phyloP scores from a whole-genome alignment of 1,140 invertebrate genomes.

The Periplaneta americana region DNA sequence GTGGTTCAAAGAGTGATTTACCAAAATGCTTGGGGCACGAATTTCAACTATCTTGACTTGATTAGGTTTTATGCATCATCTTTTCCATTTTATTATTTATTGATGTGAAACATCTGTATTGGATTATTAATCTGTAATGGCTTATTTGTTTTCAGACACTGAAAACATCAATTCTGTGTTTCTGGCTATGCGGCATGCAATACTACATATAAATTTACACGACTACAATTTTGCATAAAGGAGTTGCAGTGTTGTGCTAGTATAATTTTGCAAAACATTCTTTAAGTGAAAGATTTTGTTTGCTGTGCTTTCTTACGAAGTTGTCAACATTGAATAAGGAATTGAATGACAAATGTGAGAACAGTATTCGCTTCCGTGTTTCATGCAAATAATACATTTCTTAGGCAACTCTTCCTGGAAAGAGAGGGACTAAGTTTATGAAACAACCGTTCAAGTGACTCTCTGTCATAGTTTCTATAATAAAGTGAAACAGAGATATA shows the following conservation, averaged over 20 bases:
- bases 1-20: no score
- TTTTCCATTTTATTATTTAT: no score
- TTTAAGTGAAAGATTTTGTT: background rate
- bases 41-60: no score
- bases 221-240: conserved; percentile 98
- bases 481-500: no score
- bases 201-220: conserved; percentile 97
- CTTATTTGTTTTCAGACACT: conserved; percentile 71
- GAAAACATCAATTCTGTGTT: conserved; percentile 99
- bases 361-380: background rate
- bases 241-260: background rate
- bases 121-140: background rate
- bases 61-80: no score
- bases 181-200: conserved; percentile 98
- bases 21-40: no score
- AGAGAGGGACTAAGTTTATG: no score
- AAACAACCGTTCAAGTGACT: no score
- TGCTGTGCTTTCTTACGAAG: background rate
- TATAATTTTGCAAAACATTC: background rate
- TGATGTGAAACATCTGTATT: no score
- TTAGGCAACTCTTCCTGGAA: no score
- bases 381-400: background rate
- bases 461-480: no score
- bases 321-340: background rate
- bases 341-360: background rate